Evolutionary conservation across 2,113 vertebrate species (phyloP).

Genomic region (Raja brachyura): DNA sequence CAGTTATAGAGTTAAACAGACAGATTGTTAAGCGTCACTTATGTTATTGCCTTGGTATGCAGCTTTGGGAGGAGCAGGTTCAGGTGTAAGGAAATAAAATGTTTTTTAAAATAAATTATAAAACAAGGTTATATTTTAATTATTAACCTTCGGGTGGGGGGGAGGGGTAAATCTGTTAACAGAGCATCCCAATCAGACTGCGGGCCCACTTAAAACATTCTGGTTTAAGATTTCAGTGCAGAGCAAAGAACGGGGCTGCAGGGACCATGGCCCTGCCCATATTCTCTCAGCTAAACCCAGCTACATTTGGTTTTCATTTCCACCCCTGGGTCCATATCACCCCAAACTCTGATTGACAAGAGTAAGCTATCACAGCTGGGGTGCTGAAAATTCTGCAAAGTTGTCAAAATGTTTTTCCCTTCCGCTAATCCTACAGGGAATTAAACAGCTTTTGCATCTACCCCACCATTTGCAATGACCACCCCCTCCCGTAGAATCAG

Average conservation of each 20-base stretch:
- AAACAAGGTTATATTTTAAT: background rate
- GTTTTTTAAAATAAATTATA: background rate
- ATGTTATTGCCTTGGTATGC: background rate
- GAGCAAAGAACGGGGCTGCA: background rate
- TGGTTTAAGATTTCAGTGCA: background rate
- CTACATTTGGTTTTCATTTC: constrained; percentile 26
- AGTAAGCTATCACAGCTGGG: constrained; percentile 19
- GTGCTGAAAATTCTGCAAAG: background rate
- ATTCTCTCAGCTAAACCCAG: background rate
- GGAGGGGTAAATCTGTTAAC: background rate
- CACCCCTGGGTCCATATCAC: background rate
- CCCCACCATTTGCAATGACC: background rate
- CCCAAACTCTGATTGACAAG: constrained; percentile 20
- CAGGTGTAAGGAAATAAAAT: background rate
- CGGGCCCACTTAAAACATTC: background rate
- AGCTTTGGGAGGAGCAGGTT: background rate
- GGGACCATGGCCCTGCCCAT: background rate
- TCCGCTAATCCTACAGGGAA: constrained; percentile 13
- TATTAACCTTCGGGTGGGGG: background rate
- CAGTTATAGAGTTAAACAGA: background rate
- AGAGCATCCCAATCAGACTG: background rate
- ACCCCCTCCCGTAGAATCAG: background rate
- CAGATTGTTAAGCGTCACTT: background rate
- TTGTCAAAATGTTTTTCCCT: constrained; percentile 20
- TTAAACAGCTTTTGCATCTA: constrained; percentile 8